Percentiles rank a stretch among this genome's conserved stretches.
phyloP scores from a whole-genome alignment of 2,888 invertebrate genomes.

The Eupithecia tripunctaria region DNA sequence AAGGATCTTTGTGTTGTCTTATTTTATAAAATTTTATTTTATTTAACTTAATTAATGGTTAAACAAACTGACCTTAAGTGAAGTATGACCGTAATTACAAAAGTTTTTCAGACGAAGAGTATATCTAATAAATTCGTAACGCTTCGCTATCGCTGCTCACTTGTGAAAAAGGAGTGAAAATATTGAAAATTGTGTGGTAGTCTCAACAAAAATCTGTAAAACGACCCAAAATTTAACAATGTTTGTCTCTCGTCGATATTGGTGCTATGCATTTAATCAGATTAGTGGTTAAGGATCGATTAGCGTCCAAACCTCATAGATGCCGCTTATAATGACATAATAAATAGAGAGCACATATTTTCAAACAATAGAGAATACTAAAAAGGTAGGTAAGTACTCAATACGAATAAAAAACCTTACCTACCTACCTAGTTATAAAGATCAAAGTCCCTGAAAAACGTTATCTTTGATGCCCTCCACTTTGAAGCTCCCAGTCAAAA shows the following conservation, averaged over 20 bases:
- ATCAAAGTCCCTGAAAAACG: slow-evolving; percentile 20
- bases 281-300: background rate
- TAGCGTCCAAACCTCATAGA: background rate
- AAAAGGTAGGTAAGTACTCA: background rate
- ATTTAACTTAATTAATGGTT: too few relatives aligned
- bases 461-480: slow-evolving; percentile 22
- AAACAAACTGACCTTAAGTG: too few relatives aligned
- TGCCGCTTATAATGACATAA: background rate
- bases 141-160: background rate
- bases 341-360: background rate
- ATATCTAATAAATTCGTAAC: too few relatives aligned
- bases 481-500: slow-evolving; percentile 39
- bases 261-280: background rate
- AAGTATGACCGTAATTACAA: too few relatives aligned
- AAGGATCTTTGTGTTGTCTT: too few relatives aligned
- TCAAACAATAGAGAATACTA: background rate
- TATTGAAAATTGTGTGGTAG: too few relatives aligned
- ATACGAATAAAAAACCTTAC: background rate
- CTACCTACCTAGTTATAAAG: slow-evolving; percentile 33
- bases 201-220: too few relatives aligned
- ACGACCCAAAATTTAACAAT: background rate
- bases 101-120: too few relatives aligned
- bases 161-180: too few relatives aligned
- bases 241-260: background rate
- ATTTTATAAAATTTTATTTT: too few relatives aligned